phyloP scores from a whole-genome alignment of 1,140 invertebrate genomes.

The Drosophila littoralis region DNA sequence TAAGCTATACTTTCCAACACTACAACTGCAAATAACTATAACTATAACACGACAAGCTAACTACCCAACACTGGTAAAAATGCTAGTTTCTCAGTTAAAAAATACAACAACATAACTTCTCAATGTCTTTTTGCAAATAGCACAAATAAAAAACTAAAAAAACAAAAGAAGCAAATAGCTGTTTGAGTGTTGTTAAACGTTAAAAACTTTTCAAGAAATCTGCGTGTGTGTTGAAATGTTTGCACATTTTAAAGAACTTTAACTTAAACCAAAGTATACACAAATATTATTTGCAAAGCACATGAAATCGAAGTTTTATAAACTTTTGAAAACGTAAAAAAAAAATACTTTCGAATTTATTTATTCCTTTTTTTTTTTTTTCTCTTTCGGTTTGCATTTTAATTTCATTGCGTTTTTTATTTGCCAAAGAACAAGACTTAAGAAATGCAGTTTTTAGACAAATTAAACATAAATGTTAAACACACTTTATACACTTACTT shows the following conservation, averaged over 20 bases:
- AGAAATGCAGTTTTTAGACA: conserved; percentile 39
- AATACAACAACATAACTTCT: conserved; percentile 12
- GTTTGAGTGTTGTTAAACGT: conserved; percentile 39
- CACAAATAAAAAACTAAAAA: conserved; percentile 1
- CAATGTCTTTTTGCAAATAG: conserved; percentile 35
- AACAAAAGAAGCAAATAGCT: conserved; percentile 1
- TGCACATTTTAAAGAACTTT: conserved; percentile 35
- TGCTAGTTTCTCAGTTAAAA: background rate
- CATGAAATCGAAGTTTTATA: background rate
- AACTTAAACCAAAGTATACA: background rate
- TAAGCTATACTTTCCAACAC: conserved; percentile 23
- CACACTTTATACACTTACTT: conserved; percentile 69
- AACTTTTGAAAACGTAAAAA: background rate
- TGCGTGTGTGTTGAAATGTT: conserved; percentile 60
- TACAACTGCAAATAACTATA: conserved; percentile 19
- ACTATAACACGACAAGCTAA: background rate
- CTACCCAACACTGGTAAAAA: conserved; percentile 6
- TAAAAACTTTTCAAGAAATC: conserved; percentile 38
- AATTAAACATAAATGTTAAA: conserved; percentile 30
- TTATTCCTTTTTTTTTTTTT: background rate
- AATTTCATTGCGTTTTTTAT: conserved; percentile 50
- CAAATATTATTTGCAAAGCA: conserved; percentile 1
- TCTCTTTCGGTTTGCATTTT: background rate
- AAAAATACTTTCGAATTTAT: conserved; percentile 1
- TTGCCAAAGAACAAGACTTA: conserved; percentile 26